Percentiles rank a stretch among this genome's conserved stretches.
These are phyloP conservation scores for Hymenochirus boettgeri DNA, from an alignment of 2,113 vertebrate species.

Conservation along the genomic window DNA sequence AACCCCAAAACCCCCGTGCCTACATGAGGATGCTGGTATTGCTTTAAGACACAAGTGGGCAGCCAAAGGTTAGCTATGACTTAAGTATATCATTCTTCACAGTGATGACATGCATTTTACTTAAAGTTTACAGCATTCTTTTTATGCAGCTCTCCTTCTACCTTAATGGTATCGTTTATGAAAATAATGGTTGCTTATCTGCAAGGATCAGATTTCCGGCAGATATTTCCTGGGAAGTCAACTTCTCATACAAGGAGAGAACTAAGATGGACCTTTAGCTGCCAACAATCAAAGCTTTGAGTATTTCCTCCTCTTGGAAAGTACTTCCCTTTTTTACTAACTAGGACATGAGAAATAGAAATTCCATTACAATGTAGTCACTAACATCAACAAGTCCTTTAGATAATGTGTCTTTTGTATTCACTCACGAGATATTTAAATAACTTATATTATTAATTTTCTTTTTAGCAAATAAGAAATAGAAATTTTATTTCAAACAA, in stretches of 20 bases:
- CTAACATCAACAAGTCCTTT: slow-evolving; percentile 14
- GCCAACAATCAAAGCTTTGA: slow-evolving; percentile 59
- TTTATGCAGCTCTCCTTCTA: slow-evolving; percentile 53
- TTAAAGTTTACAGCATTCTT: slow-evolving; percentile 1
- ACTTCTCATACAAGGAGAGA: slow-evolving; percentile 77
- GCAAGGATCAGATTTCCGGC: slow-evolving; percentile 90
- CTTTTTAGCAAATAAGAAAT: background rate
- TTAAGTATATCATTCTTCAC: slow-evolving; percentile 9
- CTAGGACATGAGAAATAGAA: slow-evolving; percentile 49
- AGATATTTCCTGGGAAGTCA: slow-evolving; percentile 92
- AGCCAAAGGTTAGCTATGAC: background rate
- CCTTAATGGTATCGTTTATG: slow-evolving; percentile 79
- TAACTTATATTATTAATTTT: background rate
- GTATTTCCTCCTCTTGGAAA: slow-evolving; percentile 66
- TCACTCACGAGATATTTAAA: background rate
- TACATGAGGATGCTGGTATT: background rate
- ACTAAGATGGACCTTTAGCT: slow-evolving; percentile 36
- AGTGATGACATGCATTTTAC: slow-evolving; percentile 35
- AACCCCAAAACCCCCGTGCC: no score
- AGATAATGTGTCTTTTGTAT: background rate
- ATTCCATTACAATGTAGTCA: slow-evolving; percentile 36
- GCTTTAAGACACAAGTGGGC: background rate
- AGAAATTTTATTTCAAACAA: background rate
- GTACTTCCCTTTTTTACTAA: slow-evolving; percentile 55
- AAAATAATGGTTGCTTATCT: slow-evolving; percentile 88